Base-by-base conservation (phyloP, 2,888 invertebrate genomes). In the Noctua pronuba region DNA sequence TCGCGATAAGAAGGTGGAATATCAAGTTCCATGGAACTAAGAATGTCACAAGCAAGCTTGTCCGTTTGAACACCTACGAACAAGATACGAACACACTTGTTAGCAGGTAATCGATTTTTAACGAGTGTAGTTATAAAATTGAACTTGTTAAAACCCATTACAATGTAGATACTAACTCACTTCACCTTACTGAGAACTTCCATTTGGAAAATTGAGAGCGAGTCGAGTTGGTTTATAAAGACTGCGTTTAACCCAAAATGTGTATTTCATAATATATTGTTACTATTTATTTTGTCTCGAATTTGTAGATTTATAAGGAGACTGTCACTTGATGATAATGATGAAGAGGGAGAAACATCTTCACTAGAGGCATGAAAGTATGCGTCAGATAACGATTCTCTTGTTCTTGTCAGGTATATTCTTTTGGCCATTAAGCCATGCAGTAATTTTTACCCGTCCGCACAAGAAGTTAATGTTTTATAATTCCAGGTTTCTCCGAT, bases 141-240 rank as follows among this genome's bases (percentile, higher is more conserved):
- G 16, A 35, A n/a, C 24, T 49, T 58, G 49, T 66, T 80, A 44
- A 79, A 72, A 65, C 10, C 73, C 60, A 73, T 80, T 52, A 73
- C n/a, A 28, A 35, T 66, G 16, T 41, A 64, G 35, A 28, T 52
- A 35, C 44, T 68, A 24, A 49, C 21, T 41, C 31, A 35, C 31
- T n/a, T 28, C 5, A 44, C 8, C 49, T 41, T n/a, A 18, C 49
- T n/a, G n/a, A 35, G 13, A 24, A 18, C 13, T 35, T 28, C 18
- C 24, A 62, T 52, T 62, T 24, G 13, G 11, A 6, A 69, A 62
- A 62, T 28, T 60, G 1, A 6, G 8, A 21, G 16, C 2, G 52
- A 11, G 1, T 65, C 2, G 52, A 11, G 1, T 65, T 24, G 13
- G 5, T 49, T n/a, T 24, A 8, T 58, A 3, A 16, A 35, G 13